Percentiles rank a stretch among this genome's conserved stretches.
Conservation (phyloP, 2,797 vertebrate genomes). For the Chelon auratus region DNA sequence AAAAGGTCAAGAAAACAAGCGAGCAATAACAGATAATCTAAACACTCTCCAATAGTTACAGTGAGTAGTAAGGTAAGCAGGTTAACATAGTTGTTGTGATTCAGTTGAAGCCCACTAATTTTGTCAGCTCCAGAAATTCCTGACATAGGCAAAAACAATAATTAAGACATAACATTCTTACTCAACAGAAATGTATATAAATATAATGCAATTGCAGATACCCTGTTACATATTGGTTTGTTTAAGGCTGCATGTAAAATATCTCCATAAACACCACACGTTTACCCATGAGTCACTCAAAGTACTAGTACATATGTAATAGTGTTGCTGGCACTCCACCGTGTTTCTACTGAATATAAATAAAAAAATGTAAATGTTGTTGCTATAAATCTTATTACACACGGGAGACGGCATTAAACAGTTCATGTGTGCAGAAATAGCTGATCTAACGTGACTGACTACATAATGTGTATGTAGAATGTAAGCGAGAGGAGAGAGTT, state of each 20-base stretch:
- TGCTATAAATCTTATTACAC: not conserved
- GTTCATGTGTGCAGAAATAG: not conserved
- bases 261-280: not conserved
- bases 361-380: not conserved
- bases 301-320: not conserved
- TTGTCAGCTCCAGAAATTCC: too few species aligned
- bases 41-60: too few species aligned
- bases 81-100: too few species aligned
- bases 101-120: too few species aligned
- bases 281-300: not conserved
- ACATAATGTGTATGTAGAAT: not conserved
- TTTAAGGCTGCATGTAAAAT: not conserved
- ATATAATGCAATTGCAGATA: too few species aligned
- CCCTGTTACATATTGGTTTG: not conserved
- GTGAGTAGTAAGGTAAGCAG: too few species aligned
- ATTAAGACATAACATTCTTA: too few species aligned
- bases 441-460: constrained; percentile 25
- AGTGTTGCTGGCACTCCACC: constrained; percentile 6
- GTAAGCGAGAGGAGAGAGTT: constrained; percentile 8
- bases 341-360: constrained; percentile 2
- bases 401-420: not conserved
- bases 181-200: too few species aligned
- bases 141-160: too few species aligned
- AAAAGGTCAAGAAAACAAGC: too few species aligned
- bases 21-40: too few species aligned